A percentile compares a stretch with the other conserved stretches of the same genome.
phyloP scores from a whole-genome alignment of 2,888 invertebrate genomes.

The Agrochola lychnidis region DNA sequence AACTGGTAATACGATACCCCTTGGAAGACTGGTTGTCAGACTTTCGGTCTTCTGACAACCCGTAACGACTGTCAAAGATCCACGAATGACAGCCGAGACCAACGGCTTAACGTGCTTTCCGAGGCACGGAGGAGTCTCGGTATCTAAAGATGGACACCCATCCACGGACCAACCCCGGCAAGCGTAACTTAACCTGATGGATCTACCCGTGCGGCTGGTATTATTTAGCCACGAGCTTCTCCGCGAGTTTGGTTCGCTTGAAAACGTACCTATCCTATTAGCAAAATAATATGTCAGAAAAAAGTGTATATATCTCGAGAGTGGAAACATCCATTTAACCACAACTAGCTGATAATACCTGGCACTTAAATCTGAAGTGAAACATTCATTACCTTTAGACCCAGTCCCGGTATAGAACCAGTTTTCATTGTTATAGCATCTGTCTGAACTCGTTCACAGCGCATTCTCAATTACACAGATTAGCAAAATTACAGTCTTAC shows the following conservation, averaged over 20 bases:
- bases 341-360: constrained; percentile 22
- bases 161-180: too few species aligned
- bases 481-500: constrained; percentile 41
- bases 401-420: constrained; percentile 44
- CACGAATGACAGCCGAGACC: too few species aligned
- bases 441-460: constrained; percentile 41
- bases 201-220: too few species aligned
- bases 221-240: too few species aligned
- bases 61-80: too few species aligned
- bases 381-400: constrained; percentile 47
- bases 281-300: constrained; percentile 9
- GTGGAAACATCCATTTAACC: constrained; percentile 12
- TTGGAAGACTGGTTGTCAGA: too few species aligned
- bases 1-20: too few species aligned
- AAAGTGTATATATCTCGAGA: neutral
- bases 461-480: constrained; percentile 45
- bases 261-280: neutral
- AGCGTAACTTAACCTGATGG: too few species aligned
- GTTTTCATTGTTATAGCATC: constrained; percentile 56
- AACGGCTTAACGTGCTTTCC: too few species aligned
- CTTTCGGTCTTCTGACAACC: too few species aligned
- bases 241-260: neutral
- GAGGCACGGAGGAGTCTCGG: too few species aligned
- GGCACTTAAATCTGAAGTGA: constrained; percentile 42
- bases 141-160: too few species aligned